Conservation (phyloP, 1,140 invertebrate species). For the Babylonia areolata region DNA sequence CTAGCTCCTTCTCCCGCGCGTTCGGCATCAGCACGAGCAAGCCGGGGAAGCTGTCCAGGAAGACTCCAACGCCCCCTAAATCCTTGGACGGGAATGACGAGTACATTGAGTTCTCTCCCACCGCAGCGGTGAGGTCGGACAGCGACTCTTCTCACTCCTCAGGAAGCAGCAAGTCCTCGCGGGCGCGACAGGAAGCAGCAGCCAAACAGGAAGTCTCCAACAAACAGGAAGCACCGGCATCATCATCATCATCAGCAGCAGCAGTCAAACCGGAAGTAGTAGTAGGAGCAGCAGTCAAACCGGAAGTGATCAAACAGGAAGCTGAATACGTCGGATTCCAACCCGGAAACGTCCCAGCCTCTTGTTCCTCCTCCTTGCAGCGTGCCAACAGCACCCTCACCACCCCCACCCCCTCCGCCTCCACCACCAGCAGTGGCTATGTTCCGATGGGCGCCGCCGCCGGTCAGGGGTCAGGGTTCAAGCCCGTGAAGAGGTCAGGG, state of each 20-base stretch:
- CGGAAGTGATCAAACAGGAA: neutral
- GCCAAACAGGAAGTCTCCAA: too few relatives aligned
- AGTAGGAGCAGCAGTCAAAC: too few relatives aligned
- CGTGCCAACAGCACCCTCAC: neutral
- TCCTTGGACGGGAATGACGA: conserved; percentile 43
- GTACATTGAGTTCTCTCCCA: conserved; percentile 49
- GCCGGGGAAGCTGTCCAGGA: neutral
- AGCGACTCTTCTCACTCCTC: conserved; percentile 18
- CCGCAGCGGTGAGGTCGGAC: neutral
- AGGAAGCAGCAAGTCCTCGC: neutral
- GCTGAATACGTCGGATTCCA: conserved; percentile 43
- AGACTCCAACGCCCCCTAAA: conserved; percentile 19
- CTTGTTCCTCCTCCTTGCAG: neutral
- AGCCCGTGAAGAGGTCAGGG: conserved; percentile 6
- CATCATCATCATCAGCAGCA: too few relatives aligned
- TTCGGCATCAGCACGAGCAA: conserved; percentile 19
- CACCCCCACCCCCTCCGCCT: too few relatives aligned
- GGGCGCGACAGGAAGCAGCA: neutral
- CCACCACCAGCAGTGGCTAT: conserved; percentile 3
- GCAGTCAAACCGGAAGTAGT: too few relatives aligned
- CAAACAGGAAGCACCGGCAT: too few relatives aligned
- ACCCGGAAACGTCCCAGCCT: conserved; percentile 20
- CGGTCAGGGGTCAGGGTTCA: neutral
- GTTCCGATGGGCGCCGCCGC: neutral
- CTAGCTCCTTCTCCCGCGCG: conserved; percentile 2